Base-by-base conservation (phyloP, 2,797 vertebrate species). In the Pelobates cultripes region DNA sequence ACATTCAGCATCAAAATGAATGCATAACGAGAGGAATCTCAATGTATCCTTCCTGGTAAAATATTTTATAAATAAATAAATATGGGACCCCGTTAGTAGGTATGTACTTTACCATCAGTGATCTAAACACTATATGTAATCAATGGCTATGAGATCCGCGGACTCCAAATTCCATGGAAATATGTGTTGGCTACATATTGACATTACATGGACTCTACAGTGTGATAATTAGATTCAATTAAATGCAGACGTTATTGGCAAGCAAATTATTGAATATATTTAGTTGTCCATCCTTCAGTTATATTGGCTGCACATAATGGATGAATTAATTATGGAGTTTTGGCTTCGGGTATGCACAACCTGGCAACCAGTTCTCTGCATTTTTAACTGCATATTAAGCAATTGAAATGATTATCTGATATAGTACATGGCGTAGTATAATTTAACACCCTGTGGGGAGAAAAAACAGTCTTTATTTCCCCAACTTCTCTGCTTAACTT, bases 331-430 rank as follows among this genome's bases (percentile, higher is more conserved):
- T 12, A 57, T 14, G 13, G 2, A 57, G 55, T 57, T 14, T 57
- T 57, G 55, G 55, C 9, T 3, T 57, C 14, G 14, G 55, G 8
- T 47, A 47, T 47, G n/a, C 15, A 17, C 6, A 7, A 2, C 5
- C 69, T 74, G 47, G 47, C 47, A 51, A 3, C 2, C 47, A 51
- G 47, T 10, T 5, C 47, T 51, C 5, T 10, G 47, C 47, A 2
- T 51, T 10, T 51, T 51, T 51, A 80, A 80, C 51, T 63, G 71
- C 66, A 68, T 67, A 80, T 57, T 60, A 71, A 80, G 71, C 47
- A 28, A 45, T 68, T 44, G 43, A 61, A 61, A 41, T 40, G 28
- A 66, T 66, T 43, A 75, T 70, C 47, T 78, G 79, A 69, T 53
- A n/a, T 66, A 17, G 43, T 42, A 17, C 44, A 45, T 13, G 40